Percentiles rank a stretch among this genome's conserved stretches.
Evolutionary conservation across 2,113 vertebrate genomes (phyloP).

Genomic region (Poecile atricapillus): DNA sequence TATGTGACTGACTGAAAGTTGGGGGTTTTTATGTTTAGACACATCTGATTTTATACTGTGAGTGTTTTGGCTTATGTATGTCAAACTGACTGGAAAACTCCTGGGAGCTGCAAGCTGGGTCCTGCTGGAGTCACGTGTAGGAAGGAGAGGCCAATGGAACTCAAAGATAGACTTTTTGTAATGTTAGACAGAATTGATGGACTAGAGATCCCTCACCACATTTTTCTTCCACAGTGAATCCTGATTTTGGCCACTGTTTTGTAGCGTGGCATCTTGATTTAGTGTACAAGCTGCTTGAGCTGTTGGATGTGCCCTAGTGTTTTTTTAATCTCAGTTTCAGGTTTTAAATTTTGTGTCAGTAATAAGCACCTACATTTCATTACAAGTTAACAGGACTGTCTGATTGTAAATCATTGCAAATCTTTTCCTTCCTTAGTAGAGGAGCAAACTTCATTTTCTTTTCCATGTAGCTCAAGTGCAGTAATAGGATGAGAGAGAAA

Average conservation of each 20-base stretch:
- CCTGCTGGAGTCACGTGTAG: neutral
- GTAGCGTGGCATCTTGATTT: constrained; percentile 28
- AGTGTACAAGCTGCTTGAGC: neutral
- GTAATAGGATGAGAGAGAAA: neutral
- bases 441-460: neutral
- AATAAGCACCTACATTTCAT: constrained; percentile 46
- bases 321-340: neutral
- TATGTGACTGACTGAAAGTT: neutral
- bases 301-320: neutral
- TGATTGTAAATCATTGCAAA: neutral
- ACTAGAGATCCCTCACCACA: constrained; percentile 6
- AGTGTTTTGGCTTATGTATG: neutral
- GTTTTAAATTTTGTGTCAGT: constrained; percentile 38
- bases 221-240: neutral
- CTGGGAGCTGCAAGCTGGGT: neutral
- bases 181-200: constrained; percentile 30
- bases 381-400: neutral
- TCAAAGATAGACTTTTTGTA: neutral
- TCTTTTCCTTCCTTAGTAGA: neutral
- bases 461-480: neutral
- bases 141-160: neutral
- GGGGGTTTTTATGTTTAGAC: neutral
- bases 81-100: neutral
- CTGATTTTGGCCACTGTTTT: constrained; percentile 7
- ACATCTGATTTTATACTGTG: fast-evolving